A percentile compares a stretch with the other conserved stretches of the same genome.
These are phyloP conservation scores for Lingula anatina DNA, from an alignment of 2,888 invertebrate species.

Conservation along the genomic window DNA sequence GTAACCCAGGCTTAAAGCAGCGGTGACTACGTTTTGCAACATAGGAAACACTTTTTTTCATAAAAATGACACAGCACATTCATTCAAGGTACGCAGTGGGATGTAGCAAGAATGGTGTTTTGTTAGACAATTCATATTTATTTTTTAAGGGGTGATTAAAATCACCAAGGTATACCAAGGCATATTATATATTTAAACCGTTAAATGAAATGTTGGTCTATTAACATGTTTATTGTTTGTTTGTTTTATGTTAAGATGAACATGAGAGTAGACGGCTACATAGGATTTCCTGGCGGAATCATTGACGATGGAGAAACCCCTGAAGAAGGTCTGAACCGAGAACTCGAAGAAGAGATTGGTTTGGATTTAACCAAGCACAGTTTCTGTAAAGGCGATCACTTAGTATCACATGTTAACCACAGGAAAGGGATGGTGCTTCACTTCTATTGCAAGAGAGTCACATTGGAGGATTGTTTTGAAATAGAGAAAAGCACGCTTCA, in stretches of 20 bases:
- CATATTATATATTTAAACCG: too few species aligned
- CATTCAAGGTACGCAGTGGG: too few species aligned
- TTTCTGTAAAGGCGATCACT: constrained; percentile 41
- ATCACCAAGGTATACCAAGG: too few species aligned
- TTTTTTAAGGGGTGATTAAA: too few species aligned
- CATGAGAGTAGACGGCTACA: constrained; percentile 56
- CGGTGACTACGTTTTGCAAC: too few species aligned
- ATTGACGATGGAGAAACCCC: constrained; percentile 52
- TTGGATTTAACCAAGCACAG: constrained; percentile 34
- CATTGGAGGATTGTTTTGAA: constrained; percentile 38
- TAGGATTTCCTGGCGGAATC: constrained; percentile 59
- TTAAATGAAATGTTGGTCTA: too few species aligned
- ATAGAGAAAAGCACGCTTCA: constrained; percentile 48
- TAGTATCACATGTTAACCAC: constrained; percentile 42
- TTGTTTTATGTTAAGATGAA: constrained; percentile 53
- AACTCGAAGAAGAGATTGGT: constrained; percentile 56
- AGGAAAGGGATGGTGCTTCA: constrained; percentile 47
- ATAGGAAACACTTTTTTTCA: too few species aligned
- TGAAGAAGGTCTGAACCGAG: constrained; percentile 53
- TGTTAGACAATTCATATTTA: too few species aligned
- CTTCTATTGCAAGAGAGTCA: constrained; percentile 53
- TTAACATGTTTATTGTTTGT: too few species aligned
- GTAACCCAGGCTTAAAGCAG: too few species aligned
- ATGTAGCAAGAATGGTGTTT: too few species aligned
- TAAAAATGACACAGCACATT: too few species aligned